Evolutionary conservation across 2,113 vertebrate genomes (phyloP), one percentile per base, ranked within the genome.

Genomic region (Hippocampus zosterae): DNA sequence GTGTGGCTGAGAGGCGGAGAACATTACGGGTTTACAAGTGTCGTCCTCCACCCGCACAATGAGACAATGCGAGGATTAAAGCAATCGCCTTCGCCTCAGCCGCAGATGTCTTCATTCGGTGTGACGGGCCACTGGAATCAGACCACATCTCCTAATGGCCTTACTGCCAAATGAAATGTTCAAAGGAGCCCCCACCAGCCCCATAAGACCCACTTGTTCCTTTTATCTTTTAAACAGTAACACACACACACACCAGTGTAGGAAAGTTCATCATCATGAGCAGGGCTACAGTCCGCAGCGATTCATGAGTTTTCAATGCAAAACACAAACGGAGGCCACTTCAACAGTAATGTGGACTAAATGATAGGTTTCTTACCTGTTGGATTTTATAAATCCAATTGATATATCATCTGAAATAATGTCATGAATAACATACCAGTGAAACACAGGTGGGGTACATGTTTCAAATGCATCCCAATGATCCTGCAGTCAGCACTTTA

Each of bases 21-120:
- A 46, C 57, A 33, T 60, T 33, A 8, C 27, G 27, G 23, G 6
- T 18, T 65, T 23, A 18, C 62, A 75, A 52, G 57, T 48, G 7
- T 82, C 57, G 75, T 79, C 65, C 71, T 73, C 74, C 81, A 81
- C 84, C 76, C 78, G 73, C 81, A 81, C 74, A 85, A 74, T 78
- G 63, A 82, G 69, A 86, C 81, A 84, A 90, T 80, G 77, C 73
- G 13, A 69, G 77, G 86, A 88, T 90, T 89, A 91, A 85, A 74
- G 64, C 69, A 70, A 80, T 86, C 81, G 72, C 66, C 1, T 37
- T 75, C 74, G 77, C 76, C 70, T 80, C 65, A 77, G 75, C 66
- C 75, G 73, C 69, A 74, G 71, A 75, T 74, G 72, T 72, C 73
- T 87, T 76, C 81, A 87, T 89, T 88, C 83, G 77, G 86, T 73